phyloP scores from a whole-genome alignment of 2,113 vertebrate genomes.

The Notiomystis cincta region DNA sequence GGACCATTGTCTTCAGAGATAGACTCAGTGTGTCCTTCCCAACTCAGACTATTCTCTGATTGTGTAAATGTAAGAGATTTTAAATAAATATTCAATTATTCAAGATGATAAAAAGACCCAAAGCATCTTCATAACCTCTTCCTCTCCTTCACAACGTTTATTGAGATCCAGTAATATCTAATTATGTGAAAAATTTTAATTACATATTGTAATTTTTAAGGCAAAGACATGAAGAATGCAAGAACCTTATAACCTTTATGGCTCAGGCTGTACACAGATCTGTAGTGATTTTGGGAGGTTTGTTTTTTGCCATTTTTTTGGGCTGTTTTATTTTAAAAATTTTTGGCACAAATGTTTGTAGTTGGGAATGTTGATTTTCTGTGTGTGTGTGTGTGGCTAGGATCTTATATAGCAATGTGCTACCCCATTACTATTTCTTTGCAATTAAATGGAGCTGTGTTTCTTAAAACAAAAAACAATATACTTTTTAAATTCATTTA shows the following conservation, averaged over 20 bases:
- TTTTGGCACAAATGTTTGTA: background rate
- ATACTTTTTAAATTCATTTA: background rate
- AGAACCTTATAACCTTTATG: background rate
- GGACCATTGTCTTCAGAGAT: background rate
- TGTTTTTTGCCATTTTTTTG: rapidly evolving
- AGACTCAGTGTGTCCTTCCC: too few relatives aligned
- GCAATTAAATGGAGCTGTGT: background rate
- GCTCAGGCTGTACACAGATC: background rate
- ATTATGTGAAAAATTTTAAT: background rate
- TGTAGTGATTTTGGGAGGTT: rapidly evolving
- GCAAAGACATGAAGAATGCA: background rate
- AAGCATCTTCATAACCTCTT: background rate
- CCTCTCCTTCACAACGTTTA: background rate
- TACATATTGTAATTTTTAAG: background rate
- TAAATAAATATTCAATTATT: background rate
- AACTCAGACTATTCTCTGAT: background rate
- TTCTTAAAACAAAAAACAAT: background rate
- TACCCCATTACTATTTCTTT: background rate
- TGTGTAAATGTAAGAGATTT: background rate
- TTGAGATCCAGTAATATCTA: background rate
- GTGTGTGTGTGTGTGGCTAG: rapidly evolving
- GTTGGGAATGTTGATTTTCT: background rate
- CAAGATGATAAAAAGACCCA: background rate
- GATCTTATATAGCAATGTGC: background rate
- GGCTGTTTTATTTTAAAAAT: too few relatives aligned